phyloP scores from a whole-genome alignment of 2,797 vertebrate species.

The Glyptemys insculpta region DNA sequence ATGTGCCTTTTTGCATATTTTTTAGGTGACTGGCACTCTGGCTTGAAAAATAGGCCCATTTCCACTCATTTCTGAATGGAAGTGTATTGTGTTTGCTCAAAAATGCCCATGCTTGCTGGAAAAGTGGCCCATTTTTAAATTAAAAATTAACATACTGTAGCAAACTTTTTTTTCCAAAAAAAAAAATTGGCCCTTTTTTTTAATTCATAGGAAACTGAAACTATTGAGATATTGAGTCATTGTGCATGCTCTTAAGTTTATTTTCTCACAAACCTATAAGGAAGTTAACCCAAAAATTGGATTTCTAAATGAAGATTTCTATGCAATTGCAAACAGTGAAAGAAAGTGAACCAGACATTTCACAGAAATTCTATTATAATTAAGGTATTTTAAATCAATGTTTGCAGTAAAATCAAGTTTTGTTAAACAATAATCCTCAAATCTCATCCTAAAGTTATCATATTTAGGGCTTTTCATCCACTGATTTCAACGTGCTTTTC shows the following conservation, averaged over 20 bases:
- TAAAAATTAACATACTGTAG: slow-evolving; percentile 21
- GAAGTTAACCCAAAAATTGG: not conserved
- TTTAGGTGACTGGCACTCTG: not conserved
- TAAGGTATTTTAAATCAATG: not conserved
- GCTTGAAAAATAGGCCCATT: slow-evolving; percentile 47
- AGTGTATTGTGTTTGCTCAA: slow-evolving; percentile 21
- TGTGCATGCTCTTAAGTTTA: not conserved
- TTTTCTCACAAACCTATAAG: not conserved
- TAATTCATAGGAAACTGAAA: not conserved
- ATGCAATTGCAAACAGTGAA: not conserved
- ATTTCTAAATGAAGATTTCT: not conserved
- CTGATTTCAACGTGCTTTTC: not conserved
- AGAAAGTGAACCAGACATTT: not conserved
- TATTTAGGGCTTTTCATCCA: not conserved
- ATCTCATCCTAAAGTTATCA: not conserved
- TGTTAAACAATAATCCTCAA: not conserved
- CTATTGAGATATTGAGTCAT: slow-evolving; percentile 1
- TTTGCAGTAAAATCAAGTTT: not conserved
- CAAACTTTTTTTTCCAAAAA: slow-evolving; percentile 44
- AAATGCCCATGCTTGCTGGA: slow-evolving; percentile 59
- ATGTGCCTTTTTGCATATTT: not conserved
- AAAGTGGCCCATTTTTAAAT: slow-evolving; percentile 56
- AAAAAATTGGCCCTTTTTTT: slow-evolving; percentile 19
- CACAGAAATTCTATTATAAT: fast-evolving
- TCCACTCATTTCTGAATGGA: slow-evolving; percentile 49